Evolutionary conservation across 2,797 vertebrate species (phyloP).

Genomic region (Melanitta fusca): DNA sequence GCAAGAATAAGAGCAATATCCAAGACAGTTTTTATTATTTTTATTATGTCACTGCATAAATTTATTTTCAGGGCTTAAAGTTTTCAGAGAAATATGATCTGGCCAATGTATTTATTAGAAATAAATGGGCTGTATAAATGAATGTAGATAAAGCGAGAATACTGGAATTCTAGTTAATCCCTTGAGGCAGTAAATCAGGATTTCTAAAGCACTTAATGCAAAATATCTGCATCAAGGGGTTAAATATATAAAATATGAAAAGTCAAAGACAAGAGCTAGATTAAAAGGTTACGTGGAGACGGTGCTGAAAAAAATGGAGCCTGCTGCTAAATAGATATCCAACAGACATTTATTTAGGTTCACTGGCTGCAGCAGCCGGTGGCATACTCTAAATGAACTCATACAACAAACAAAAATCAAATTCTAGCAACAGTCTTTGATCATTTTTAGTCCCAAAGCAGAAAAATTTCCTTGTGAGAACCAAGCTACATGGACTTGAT

Average conservation of each 20-base stretch:
- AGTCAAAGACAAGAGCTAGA: slow-evolving; percentile 70
- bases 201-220: slow-evolving; percentile 68
- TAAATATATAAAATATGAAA: slow-evolving; percentile 70
- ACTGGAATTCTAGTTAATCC: slow-evolving; percentile 60
- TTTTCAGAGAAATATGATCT: slow-evolving; percentile 63
- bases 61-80: slow-evolving; percentile 38
- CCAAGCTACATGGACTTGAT: background rate
- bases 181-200: slow-evolving; percentile 54
- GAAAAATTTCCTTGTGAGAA: background rate
- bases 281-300: slow-evolving; percentile 62
- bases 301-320: slow-evolving; percentile 23
- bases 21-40: slow-evolving; percentile 54
- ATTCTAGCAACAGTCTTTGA: slow-evolving; percentile 44
- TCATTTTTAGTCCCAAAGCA: slow-evolving; percentile 36
- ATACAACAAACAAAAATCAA: slow-evolving; percentile 53
- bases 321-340: slow-evolving; percentile 69
- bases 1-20: background rate
- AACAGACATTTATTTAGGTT: slow-evolving; percentile 66
- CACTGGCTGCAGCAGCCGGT: slow-evolving; percentile 30
- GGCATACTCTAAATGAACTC: slow-evolving; percentile 54
- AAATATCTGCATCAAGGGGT: slow-evolving; percentile 69
- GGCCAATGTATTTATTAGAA: slow-evolving; percentile 59
- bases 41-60: slow-evolving; percentile 56
- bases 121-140: slow-evolving; percentile 62
- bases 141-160: slow-evolving; percentile 58